These are phyloP conservation scores for Falco columbarius DNA, from an alignment of 2,797 vertebrate genomes.

Conservation along the genomic window DNA sequence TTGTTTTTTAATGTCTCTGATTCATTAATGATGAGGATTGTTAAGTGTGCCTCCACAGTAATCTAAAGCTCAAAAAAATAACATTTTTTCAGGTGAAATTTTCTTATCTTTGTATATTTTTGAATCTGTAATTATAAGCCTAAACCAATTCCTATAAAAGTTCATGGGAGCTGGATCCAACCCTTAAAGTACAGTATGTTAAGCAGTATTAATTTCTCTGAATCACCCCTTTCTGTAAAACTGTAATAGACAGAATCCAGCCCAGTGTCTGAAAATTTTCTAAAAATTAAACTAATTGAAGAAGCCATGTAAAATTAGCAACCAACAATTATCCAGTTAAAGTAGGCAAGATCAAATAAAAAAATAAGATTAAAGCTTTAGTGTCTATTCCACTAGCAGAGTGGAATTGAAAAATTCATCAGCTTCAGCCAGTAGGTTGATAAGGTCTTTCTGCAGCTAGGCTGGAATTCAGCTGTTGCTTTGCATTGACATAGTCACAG, in stretches of 20 bases:
- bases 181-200: background rate
- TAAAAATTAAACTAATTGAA: constrained; percentile 70
- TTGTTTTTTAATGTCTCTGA: background rate
- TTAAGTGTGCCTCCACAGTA: background rate
- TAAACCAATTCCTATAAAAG: background rate
- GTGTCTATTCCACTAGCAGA: constrained; percentile 30
- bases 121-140: background rate
- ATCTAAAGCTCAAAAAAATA: background rate
- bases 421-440: background rate
- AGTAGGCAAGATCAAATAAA: constrained; percentile 53
- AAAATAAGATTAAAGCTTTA: constrained; percentile 48
- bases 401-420: constrained; percentile 26
- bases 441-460: constrained; percentile 5
- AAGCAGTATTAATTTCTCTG: constrained; percentile 27
- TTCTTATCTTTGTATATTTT: background rate
- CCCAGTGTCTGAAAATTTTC: constrained; percentile 54
- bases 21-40: background rate
- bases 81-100: background rate
- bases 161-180: background rate
- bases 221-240: background rate
- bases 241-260: constrained; percentile 39
- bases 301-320: constrained; percentile 68
- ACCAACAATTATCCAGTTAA: constrained; percentile 60
- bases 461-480: constrained; percentile 7
- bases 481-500: background rate